phyloP scores from a whole-genome alignment of 2,797 vertebrate genomes.

The Pangasius krempfi region DNA sequence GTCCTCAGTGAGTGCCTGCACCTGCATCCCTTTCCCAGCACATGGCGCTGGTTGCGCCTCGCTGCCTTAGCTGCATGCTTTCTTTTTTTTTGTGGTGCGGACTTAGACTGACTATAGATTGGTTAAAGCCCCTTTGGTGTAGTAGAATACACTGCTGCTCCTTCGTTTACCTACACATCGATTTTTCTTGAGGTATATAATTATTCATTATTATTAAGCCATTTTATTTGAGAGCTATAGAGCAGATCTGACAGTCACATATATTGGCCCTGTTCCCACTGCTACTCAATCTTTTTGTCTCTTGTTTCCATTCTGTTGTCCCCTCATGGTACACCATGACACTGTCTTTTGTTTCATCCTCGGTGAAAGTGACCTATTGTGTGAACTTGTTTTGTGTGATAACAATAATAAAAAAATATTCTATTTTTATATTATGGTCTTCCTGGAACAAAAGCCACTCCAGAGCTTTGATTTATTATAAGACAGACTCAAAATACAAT shows the following conservation, averaged over 20 bases:
- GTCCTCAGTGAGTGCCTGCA: conserved; percentile 84
- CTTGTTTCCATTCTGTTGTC: conserved; percentile 51
- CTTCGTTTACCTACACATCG: conserved; percentile 24
- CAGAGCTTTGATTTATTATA: neutral
- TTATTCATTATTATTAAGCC: conserved; percentile 29
- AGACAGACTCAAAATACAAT: neutral
- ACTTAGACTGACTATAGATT: conserved; percentile 23
- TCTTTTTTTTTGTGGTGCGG: conserved; percentile 54
- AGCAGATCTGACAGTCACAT: conserved; percentile 31
- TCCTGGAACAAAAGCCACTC: neutral
- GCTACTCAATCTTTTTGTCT: conserved; percentile 49
- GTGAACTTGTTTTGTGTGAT: conserved; percentile 32
- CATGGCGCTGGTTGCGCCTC: conserved; percentile 70
- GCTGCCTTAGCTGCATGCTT: conserved; percentile 79
- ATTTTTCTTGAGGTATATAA: conserved; percentile 23
- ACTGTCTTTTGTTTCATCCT: conserved; percentile 45
- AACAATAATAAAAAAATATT: conserved; percentile 8
- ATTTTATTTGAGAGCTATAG: conserved; percentile 15
- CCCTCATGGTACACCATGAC: conserved; percentile 48
- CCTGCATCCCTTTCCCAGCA: conserved; percentile 70
- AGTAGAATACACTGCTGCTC: conserved; percentile 53
- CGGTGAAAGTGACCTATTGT: conserved; percentile 29
- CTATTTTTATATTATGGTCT: neutral
- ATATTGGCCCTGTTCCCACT: conserved; percentile 14
- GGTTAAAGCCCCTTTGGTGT: conserved; percentile 27